phyloP scores from a whole-genome alignment of 2,113 vertebrate species.

The Apus apus region DNA sequence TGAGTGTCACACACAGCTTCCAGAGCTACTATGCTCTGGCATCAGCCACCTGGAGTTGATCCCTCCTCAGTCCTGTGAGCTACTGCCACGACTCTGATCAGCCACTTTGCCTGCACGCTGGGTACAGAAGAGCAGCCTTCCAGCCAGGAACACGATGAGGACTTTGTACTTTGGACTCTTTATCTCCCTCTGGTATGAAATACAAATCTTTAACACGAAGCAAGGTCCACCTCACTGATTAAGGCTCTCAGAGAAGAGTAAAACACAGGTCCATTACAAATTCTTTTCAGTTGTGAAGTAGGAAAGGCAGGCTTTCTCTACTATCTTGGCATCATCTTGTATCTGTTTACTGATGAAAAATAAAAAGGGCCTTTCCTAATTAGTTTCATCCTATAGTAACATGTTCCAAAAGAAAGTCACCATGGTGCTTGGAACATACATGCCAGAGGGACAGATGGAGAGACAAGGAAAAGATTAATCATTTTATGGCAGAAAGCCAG shows the following conservation, averaged over 20 bases:
- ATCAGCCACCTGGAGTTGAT: not conserved
- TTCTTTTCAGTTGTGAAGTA: not conserved
- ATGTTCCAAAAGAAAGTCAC: constrained; percentile 41
- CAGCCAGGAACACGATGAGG: not conserved
- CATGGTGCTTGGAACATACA: not conserved
- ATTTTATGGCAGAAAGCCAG: constrained; percentile 49
- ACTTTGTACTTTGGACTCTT: constrained; percentile 40
- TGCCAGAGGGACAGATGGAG: constrained; percentile 62
- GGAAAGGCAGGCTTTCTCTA: constrained; percentile 35
- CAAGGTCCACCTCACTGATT: constrained; percentile 4
- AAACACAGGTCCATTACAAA: not conserved
- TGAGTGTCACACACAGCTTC: not conserved
- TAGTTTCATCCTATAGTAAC: constrained; percentile 26
- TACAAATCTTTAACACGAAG: not conserved
- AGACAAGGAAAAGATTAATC: constrained; percentile 66
- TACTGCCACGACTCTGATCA: not conserved
- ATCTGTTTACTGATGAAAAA: constrained; percentile 57
- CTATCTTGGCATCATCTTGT: constrained; percentile 39
- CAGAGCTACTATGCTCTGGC: not conserved
- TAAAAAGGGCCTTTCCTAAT: constrained; percentile 3
- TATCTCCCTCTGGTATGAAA: constrained; percentile 1
- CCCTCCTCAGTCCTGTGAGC: not conserved
- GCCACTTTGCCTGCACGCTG: not conserved
- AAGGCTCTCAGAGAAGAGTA: fast-evolving
- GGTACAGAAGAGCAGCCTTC: not conserved